phyloP scores from a whole-genome alignment of 2,888 invertebrate species.

The Uropetala carovei region DNA sequence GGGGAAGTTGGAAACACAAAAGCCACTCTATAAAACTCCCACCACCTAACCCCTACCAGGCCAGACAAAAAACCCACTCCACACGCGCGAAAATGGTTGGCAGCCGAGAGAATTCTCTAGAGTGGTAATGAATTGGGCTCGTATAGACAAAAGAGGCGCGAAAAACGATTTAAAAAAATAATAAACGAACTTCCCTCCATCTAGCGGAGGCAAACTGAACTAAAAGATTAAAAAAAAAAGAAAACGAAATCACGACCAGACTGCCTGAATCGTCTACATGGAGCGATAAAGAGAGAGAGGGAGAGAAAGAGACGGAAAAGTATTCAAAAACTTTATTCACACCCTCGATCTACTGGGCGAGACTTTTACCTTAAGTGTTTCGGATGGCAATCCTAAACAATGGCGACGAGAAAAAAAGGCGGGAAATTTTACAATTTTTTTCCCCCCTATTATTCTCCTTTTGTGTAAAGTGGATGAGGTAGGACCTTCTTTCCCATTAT shows the following conservation, averaged over 20 bases:
- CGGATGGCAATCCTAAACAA: too few relatives aligned
- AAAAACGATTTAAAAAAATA: neutral
- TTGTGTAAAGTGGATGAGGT: too few relatives aligned
- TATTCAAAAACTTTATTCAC: too few relatives aligned
- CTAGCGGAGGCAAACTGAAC: neutral
- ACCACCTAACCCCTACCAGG: too few relatives aligned
- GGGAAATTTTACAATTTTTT: neutral
- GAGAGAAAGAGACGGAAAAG: too few relatives aligned
- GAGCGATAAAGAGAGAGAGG: neutral
- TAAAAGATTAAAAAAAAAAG: neutral
- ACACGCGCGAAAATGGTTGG: neutral
- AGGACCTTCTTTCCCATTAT: too few relatives aligned
- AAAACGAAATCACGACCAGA: neutral
- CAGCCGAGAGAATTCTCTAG: neutral
- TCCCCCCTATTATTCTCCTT: too few relatives aligned
- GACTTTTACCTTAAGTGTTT: too few relatives aligned
- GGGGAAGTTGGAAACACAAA: neutral
- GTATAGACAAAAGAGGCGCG: neutral
- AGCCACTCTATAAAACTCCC: neutral
- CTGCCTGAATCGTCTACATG: neutral
- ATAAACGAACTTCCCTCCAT: too few relatives aligned
- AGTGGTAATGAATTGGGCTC: neutral
- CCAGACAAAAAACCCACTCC: neutral
- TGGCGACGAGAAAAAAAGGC: too few relatives aligned
- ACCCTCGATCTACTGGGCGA: too few relatives aligned